Base-by-base conservation (phyloP, 1,140 invertebrate species). In the Ceratoteleas bidentatus region DNA sequence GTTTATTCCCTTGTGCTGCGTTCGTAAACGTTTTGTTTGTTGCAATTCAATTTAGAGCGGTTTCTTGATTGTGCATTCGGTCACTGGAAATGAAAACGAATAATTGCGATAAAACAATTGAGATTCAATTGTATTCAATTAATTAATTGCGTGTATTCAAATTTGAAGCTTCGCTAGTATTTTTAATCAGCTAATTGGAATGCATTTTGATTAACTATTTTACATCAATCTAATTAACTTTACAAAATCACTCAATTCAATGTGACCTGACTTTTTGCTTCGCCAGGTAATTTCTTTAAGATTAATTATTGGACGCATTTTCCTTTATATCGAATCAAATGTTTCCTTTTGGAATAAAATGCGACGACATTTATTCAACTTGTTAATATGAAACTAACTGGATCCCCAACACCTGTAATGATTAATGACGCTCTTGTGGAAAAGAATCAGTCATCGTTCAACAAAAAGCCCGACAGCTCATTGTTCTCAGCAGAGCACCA, bases 371-470 rank as follows among this genome's bases (percentile, higher is more conserved):
- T 64, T 73, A 64, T 73, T 64, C 36, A 32, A 0, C 11, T 52
- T 58, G 52, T 65, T 38, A 66, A 75, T 50, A 6, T 38, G 34
- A 45, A 32, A 6, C 11, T 58, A 74, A 74, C 58, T 74, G 47
- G 34, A 53, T 58, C n/a, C 13, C 33, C n/a, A 52, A 65, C 45
- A 58, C 16, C n/a, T 5, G 33, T 16, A 53, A 74, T 65, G 60
- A 74, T 74, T 65, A 74, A 74, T 74, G 60, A 7, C 33, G 13
- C 32, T 3, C 43, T 34, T 11, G 47, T 61, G 53, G 7, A 52
- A 74, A 66, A 75, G 49, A 75, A 66, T 75, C 61, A 52, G 47
- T 75, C 72, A 66, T 60, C 62, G 36, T 66, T 14, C 10, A 75
- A 75, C 61, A 66, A 75, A 53, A 40, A 45, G 38, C 58, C 47